phyloP scores from a whole-genome alignment of 2,888 invertebrate genomes.

The Fragum fragum region DNA sequence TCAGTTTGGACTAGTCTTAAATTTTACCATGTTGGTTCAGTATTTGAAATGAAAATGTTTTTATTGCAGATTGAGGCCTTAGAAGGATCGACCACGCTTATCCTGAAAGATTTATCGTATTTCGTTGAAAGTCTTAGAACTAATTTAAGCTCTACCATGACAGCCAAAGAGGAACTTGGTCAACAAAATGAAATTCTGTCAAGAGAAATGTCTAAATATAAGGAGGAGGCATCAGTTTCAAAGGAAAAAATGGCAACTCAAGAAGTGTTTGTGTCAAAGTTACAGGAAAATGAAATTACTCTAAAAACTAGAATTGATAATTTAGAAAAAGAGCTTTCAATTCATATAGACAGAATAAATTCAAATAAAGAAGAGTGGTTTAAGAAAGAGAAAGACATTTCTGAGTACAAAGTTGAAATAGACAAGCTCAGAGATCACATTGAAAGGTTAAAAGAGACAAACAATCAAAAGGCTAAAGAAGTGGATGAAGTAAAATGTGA shows the following conservation, averaged over 20 bases:
- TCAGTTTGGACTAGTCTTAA: no score
- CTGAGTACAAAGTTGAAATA: slow-evolving; percentile 36
- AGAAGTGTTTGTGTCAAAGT: slow-evolving; percentile 40
- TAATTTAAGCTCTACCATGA: slow-evolving; percentile 16
- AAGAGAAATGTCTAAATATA: slow-evolving; percentile 26
- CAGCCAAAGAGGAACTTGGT: slow-evolving; percentile 30
- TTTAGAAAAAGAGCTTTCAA: slow-evolving; percentile 33
- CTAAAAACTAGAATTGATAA: slow-evolving; percentile 30
- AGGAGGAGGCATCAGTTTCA: slow-evolving; percentile 30
- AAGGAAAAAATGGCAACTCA: slow-evolving; percentile 45
- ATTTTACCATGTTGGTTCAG: no score
- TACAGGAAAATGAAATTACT: slow-evolving; percentile 46
- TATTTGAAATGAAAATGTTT: no score
- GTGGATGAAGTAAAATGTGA: slow-evolving; percentile 34
- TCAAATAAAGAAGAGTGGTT: slow-evolving; percentile 39
- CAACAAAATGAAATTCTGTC: slow-evolving; percentile 27
- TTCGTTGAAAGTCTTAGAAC: slow-evolving; percentile 46
- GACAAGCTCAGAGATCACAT: slow-evolving; percentile 32
- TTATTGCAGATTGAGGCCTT: slow-evolving; percentile 59
- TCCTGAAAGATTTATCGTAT: slow-evolving; percentile 52
- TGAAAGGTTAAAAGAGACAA: slow-evolving; percentile 39
- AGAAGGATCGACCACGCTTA: slow-evolving; percentile 43
- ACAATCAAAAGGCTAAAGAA: slow-evolving; percentile 39
- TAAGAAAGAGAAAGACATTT: slow-evolving; percentile 39
- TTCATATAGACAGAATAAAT: slow-evolving; percentile 34